Evolutionary conservation across 2,113 vertebrate species (phyloP), one percentile per base, ranked within the genome.

Genomic region (Podarcis raffonei): DNA sequence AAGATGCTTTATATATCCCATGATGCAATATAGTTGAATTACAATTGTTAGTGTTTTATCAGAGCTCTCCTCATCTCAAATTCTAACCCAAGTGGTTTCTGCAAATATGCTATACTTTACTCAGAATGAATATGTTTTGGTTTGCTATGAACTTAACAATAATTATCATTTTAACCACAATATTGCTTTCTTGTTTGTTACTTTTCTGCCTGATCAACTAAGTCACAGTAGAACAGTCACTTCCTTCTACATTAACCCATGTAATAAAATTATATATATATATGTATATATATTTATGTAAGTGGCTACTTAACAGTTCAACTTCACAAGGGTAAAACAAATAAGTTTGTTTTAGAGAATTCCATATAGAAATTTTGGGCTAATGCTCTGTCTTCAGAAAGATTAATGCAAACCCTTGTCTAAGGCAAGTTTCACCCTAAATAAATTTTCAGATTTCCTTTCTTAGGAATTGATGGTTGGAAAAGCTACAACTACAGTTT

Each of bases 1-100:
- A 97, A 96, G 84, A 97, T 96, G 95, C 94, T 97, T 97, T 96
- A 96, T 95, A 96, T 98, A 99, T 98, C 98, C 98, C 98, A 98
- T 98, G 97, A 98, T 98, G 98, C 95, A 96, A 94, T 95, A 83
- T 89, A 90, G 92, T 95, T 94, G 89, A 88, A 91, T 94, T 94
- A 90, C 88, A 96, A 96, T n/a, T 90, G 90, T 93, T 96, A 96
- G 97, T 95, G 94, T 90, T 89, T 87, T 94, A 93, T 96, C 87
- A 93, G 89, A 96, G 93, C 79, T 91, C 88, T 91, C 93, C 94
- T 97, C 94, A 95, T 91, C 92, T 96, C 90, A 95, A 87, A 92
- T 94, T 95, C 92, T 30, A 94, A 90, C 91, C 91, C 93, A 96
- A 93, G 95, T 92, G 91, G 94, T 92, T 96, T 97, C 96, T 96